Base-by-base conservation (phyloP, 2,113 vertebrate genomes). In the Microcebus murinus region DNA sequence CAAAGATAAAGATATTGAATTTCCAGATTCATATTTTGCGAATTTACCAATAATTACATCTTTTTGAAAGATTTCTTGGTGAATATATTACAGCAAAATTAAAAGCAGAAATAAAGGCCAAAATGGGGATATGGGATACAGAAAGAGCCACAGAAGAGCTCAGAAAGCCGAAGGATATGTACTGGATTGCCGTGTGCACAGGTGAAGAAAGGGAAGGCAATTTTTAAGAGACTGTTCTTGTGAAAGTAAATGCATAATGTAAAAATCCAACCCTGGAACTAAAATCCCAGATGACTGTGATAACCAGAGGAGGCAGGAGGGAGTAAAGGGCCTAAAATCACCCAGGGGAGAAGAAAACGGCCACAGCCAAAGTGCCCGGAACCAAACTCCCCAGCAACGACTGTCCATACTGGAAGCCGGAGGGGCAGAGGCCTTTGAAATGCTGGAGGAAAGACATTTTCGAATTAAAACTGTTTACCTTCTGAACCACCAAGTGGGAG, bases 401-500 rank as follows among this genome's bases (percentile, higher is more conserved):
- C 3, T 52, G 36, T 20, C 14, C 9, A 12, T 10, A 29, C 77
- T 34, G 42, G 15, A 34, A 9, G 12, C 3, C n/a, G n/a, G 10
- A 1, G 29, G 57, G 45, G n/a, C 25, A 27, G 50, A 39, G 73
- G 27, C 14, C 76, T 63, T 63, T 63, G n/a, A 71, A 59, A 42
- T 15, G 1, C 1, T 20, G 31, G 10, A 48, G 68, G 42, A 39
- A 31, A 27, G 21, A 13, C 9, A 23, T 67, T 27, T 8, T 50
- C 71, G 9, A 9, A 36, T 10, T 23, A 17, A 63, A 67, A n/a
- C 8, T 3, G 0, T 9, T 1, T 4, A 20, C 25, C 4, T 45
- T 42, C 0, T 34, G 70, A 50, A 23, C 27, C 4, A 8, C 0
- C 17, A 17, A 8, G 3, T 0, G 0, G 15, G 27, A 80, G 8